phyloP scores from a whole-genome alignment of 2,888 invertebrate genomes.

The Chydorus sphaericus region DNA sequence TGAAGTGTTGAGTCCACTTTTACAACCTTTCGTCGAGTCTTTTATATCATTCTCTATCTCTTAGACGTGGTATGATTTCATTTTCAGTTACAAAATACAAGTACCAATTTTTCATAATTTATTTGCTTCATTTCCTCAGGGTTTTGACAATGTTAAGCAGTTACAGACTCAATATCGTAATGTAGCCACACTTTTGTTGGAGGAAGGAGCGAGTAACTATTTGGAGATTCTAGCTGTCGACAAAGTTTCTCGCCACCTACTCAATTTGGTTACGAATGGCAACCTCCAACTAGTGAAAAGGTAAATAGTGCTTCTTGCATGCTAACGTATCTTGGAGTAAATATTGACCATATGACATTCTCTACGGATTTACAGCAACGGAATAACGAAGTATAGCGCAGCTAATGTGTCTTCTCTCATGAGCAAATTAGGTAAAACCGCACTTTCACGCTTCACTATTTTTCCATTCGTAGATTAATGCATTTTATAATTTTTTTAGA shows the following conservation, averaged over 20 bases:
- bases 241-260: background rate
- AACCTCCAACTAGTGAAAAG: background rate
- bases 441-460: too few species aligned
- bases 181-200: background rate
- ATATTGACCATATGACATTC: too few species aligned
- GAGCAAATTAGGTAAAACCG: background rate
- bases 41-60: background rate
- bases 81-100: background rate
- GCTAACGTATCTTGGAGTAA: background rate
- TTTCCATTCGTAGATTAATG: background rate
- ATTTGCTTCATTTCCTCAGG: background rate
- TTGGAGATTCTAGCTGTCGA: slow-evolving; percentile 1
- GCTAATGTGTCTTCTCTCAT: background rate
- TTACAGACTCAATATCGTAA: background rate
- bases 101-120: background rate
- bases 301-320: background rate
- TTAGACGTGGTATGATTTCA: background rate
- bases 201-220: background rate
- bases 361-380: background rate
- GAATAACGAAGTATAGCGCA: background rate
- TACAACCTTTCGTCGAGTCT: slow-evolving; percentile 5
- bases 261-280: background rate
- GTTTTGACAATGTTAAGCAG: background rate
- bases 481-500: background rate
- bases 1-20: background rate